phyloP scores from a whole-genome alignment of 2,888 invertebrate species.

The Stenolophus ochropezus region DNA sequence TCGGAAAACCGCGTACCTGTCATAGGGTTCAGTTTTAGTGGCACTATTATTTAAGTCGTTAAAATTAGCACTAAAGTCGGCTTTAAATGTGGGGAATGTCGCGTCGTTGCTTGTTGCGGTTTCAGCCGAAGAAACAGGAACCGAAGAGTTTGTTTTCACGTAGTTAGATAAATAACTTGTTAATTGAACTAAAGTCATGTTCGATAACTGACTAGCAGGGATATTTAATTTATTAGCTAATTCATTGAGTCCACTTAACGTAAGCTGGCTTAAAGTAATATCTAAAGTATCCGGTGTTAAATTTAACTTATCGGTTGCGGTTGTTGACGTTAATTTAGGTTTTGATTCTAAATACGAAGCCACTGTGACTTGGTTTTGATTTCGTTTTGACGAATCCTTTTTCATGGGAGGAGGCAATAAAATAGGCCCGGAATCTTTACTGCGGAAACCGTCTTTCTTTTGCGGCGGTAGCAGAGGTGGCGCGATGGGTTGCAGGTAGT shows the following conservation, averaged over 20 bases:
- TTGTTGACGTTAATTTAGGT: constrained; percentile 66
- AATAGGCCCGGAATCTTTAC: constrained; percentile 69
- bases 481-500: constrained; percentile 81
- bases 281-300: constrained; percentile 76
- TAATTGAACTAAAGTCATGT: constrained; percentile 90
- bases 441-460: constrained; percentile 64
- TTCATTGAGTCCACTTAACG: constrained; percentile 88
- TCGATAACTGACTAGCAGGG: constrained; percentile 85
- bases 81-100: constrained; percentile 78
- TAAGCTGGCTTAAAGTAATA: constrained; percentile 88
- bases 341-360: constrained; percentile 67
- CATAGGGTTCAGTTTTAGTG: constrained; percentile 74
- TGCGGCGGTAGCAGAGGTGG: constrained; percentile 74
- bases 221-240: constrained; percentile 85
- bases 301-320: constrained; percentile 68
- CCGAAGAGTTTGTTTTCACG: constrained; percentile 71
- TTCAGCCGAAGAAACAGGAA: constrained; percentile 69
- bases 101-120: constrained; percentile 70
- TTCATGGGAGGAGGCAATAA: constrained; percentile 75
- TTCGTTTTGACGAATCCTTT: constrained; percentile 67
- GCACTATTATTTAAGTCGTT: constrained; percentile 75
- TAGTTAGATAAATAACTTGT: constrained; percentile 85
- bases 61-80: constrained; percentile 81
- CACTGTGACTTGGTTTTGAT: constrained; percentile 64
- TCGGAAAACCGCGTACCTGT: constrained; percentile 91